Evolutionary conservation across 2,797 vertebrate genomes (phyloP), one percentile per base, ranked within the genome.

Genomic region (Hemibagrus guttatus): DNA sequence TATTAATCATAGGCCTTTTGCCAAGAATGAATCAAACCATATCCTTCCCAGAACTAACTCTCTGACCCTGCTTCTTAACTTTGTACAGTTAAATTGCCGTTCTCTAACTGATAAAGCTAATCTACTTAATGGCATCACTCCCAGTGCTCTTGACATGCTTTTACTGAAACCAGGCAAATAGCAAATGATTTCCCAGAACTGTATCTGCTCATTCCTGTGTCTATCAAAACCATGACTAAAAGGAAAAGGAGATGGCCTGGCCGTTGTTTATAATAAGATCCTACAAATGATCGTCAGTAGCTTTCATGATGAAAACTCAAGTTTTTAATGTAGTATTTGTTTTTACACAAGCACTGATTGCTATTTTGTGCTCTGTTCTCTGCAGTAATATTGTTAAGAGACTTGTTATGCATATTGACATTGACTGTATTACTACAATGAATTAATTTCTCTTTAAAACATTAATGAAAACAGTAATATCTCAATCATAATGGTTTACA

Each of bases 11-110:
- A 16, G 23, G 23, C 23, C 39, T 63, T 17, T 63, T 63, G 12
- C 21, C 78, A 63, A 81, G 8, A 81, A 81, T 14, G 3, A 81
- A 81, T 81, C 58, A 46, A 63, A 81, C 78, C 56, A 81, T 23
- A 78, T 58, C 28, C 21, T 81, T 63, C 78, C 78, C 23, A 81
- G 78, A 63, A 46, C 58, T 42, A 80, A 81, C 35, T 14, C 21
- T 63, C 35, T n/a, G 58, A 81, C 58, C 13, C 39, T 46, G 23
- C 35, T 79, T 13, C 35, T 81, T 12, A 59, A 23, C 14, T 39
- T 26, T n/a, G 78, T 14, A 17, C 58, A n/a, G 78, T 81, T n/a
- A 81, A 63, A 81, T 46, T 46, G 17, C 23, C 7, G 31, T 12
- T 61, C 35, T 56, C 52, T 56, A 52, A 75, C 46, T 75, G 42